Evolutionary conservation across 2,113 vertebrate species (phyloP), one percentile per base, ranked within the genome.

Genomic region (Cercocebus atys): DNA sequence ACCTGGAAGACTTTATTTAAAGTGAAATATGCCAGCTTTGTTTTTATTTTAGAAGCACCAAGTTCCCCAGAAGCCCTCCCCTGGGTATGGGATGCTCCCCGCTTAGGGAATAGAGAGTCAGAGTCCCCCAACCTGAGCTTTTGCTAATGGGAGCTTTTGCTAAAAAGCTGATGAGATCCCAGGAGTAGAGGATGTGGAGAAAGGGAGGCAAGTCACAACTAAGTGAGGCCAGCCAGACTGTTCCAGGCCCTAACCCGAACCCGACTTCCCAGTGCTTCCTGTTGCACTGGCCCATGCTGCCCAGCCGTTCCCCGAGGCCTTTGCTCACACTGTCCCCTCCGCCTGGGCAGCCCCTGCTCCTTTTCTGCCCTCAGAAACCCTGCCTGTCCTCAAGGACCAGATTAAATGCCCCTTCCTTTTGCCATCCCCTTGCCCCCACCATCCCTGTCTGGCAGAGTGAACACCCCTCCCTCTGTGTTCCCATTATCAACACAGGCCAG

Each of bases 21-120:
- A 5, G 27, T 50, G 61, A 81, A n/a, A 82, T 32, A 35, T 5
- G 18, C 66, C 27, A 20, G 50, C 70, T 80, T 82, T 35, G 13
- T 50, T 73, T 90, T 87, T 47, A 90, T 45, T 93, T 87, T 72
- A 52, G 45, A 93, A 75, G n/a, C 82, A 59, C 43, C 87, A 78
- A 45, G 59, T 20, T 70, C 22, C 66, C 78, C 5, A 57, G 76
- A 47, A 96, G 38, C 30, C 59, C 40, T 17, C 25, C 1, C 50
- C 47, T 5, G 3, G 25, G 8, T 78, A 40, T 25, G 6, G 30
- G 32, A 35, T 68, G 23, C 27, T 76, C 45, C 35, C 22, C 10
- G 1, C 40, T 13, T 12, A 23, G 40, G 38, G 43, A 52, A 23
- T 22, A 22, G 38, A 87, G 57, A 52, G 27, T 82, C 50, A 61